phyloP scores from a whole-genome alignment of 2,113 vertebrate species.

The Silurus meridionalis region DNA sequence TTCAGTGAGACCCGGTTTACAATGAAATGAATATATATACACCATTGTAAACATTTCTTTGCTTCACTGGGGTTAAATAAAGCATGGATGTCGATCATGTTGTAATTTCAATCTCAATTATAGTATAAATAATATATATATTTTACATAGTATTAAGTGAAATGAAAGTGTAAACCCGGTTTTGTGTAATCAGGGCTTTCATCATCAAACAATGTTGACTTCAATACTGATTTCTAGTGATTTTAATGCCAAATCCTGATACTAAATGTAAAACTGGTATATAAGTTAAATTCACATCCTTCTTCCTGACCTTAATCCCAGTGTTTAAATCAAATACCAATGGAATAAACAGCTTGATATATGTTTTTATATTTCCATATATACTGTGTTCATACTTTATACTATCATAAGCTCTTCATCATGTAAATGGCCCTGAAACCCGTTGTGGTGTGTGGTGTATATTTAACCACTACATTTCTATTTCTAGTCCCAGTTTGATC shows the following conservation, averaged over 20 bases:
- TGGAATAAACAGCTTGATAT: background rate
- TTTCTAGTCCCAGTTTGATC: no score
- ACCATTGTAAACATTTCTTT: background rate
- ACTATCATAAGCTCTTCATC: no score
- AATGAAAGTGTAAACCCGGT: background rate
- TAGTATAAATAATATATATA: no score
- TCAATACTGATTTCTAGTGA: background rate
- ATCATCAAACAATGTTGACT: background rate
- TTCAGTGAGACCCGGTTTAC: no score
- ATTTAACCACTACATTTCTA: no score
- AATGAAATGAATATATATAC: no score
- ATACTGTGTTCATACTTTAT: background rate
- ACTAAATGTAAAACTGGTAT: background rate
- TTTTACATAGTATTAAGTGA: background rate
- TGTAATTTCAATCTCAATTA: background rate
- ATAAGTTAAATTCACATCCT: background rate
- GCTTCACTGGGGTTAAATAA: background rate
- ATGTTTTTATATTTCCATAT: background rate
- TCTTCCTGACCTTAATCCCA: background rate
- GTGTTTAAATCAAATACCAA: background rate
- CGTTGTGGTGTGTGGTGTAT: no score
- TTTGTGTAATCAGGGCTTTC: background rate
- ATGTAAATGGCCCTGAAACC: background rate
- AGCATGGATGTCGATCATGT: background rate
- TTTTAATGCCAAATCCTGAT: background rate